Percentiles rank a stretch among this genome's conserved stretches.
Evolutionary conservation across 2,797 vertebrate species (phyloP).

Genomic region (Loris lydekkerianus): DNA sequence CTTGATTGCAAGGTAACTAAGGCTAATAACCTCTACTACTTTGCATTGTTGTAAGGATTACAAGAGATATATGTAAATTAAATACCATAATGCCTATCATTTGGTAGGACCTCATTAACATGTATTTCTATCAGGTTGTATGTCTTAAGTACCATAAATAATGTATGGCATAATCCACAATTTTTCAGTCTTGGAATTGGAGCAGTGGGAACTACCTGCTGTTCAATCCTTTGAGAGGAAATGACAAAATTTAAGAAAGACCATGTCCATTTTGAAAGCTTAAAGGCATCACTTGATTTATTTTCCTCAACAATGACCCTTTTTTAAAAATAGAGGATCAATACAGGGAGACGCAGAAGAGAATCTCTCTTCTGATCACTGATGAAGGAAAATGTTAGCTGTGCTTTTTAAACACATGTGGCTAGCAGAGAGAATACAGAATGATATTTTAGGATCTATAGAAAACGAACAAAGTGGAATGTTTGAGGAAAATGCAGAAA

Average conservation of each 20-base stretch:
- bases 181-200: neutral
- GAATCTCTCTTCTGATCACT: slow-evolving; percentile 70
- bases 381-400: slow-evolving; percentile 42
- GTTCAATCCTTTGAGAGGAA: slow-evolving; percentile 19
- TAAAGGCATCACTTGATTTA: neutral
- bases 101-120: slow-evolving; percentile 33
- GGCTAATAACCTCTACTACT: neutral
- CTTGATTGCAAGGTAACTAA: slow-evolving; percentile 34
- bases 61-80: neutral
- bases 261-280: slow-evolving; percentile 27
- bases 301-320: neutral
- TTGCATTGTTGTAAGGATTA: slow-evolving; percentile 1
- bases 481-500: slow-evolving; percentile 87
- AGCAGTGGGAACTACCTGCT: neutral
- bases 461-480: slow-evolving; percentile 82
- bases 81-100: neutral
- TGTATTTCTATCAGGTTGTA: slow-evolving; percentile 31
- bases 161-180: neutral
- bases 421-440: slow-evolving; percentile 81
- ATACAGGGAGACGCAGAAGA: slow-evolving; percentile 32
- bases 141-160: slow-evolving; percentile 14
- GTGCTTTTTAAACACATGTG: slow-evolving; percentile 63
- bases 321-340: slow-evolving; percentile 1
- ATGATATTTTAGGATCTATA: slow-evolving; percentile 82
- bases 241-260: slow-evolving; percentile 18